A percentile compares a stretch with the other conserved stretches of the same genome.
phyloP scores from a whole-genome alignment of 37 sponge, comb jelly and placozoan genomes.

The Agelas oroides region DNA sequence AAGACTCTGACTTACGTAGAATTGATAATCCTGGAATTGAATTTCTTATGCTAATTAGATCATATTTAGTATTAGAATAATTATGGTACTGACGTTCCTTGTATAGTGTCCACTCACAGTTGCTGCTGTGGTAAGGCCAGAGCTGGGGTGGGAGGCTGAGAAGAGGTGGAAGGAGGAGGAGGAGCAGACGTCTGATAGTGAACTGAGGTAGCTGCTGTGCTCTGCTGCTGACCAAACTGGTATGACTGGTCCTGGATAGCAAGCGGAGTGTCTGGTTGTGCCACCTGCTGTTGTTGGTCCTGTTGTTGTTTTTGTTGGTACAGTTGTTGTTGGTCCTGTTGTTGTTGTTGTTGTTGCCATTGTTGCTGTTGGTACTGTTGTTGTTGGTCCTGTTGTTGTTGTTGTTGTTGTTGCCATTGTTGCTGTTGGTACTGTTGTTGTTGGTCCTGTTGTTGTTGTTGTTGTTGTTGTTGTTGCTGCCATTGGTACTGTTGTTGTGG shows the following conservation, averaged over 20 bases:
- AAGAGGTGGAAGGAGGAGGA: background rate
- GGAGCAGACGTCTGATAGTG: background rate
- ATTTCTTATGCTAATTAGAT: no score
- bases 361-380: background rate
- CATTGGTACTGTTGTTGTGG: background rate
- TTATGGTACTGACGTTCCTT: no score
- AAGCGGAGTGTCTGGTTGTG: background rate
- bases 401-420: background rate
- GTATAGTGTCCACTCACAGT: no score
- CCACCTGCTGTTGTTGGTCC: no score
- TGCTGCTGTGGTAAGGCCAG: background rate
- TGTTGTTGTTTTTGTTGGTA: no score
- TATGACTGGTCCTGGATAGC: background rate
- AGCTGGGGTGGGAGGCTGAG: background rate
- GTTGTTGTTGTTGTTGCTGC: background rate
- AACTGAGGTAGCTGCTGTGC: background rate
- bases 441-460: background rate
- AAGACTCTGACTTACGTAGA: no score
- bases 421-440: background rate
- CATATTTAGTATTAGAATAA: no score
- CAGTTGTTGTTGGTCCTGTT: background rate
- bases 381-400: background rate
- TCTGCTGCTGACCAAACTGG: background rate
- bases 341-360: background rate
- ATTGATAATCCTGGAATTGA: no score